A percentile compares a stretch with the other conserved stretches of the same genome.
These are phyloP conservation scores for Neuroscelio doddi DNA, from an alignment of 2,888 invertebrate genomes.

Conservation along the genomic window DNA sequence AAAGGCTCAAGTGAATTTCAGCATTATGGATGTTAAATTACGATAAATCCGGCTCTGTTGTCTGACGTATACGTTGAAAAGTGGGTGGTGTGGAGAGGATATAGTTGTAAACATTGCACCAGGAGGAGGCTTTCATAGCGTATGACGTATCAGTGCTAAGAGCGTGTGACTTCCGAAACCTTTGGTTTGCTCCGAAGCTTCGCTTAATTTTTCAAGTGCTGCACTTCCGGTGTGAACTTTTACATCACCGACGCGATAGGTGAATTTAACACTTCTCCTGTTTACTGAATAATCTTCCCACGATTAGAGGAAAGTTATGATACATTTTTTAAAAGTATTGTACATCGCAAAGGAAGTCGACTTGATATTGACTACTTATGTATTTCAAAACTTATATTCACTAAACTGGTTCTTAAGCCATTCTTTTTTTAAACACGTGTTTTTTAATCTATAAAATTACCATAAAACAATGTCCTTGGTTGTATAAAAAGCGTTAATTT, in stretches of 20 bases:
- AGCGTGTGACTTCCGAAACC: conserved; percentile 10
- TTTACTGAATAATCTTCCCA: no score
- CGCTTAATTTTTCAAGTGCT: not conserved
- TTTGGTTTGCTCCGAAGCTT: conserved; percentile 3
- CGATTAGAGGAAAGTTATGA: no score
- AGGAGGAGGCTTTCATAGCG: conserved; percentile 16
- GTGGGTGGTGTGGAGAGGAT: conserved; percentile 27
- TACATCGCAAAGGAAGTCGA: no score
- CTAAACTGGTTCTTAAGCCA: no score
- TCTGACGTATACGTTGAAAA: conserved; percentile 22
- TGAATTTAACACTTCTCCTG: no score
- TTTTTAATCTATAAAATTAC: no score
- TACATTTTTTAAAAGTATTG: no score
- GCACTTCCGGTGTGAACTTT: conserved; percentile 3
- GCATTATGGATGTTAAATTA: not conserved
- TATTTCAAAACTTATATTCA: no score
- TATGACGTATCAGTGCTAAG: conserved; percentile 9
- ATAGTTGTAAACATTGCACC: conserved; percentile 32
- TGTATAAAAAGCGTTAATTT: no score
- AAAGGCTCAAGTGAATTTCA: not conserved
- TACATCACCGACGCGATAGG: not conserved
- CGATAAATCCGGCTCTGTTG: conserved; percentile 11
- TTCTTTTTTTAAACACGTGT: no score
- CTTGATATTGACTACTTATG: no score
- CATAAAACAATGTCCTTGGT: no score